Evolutionary conservation across 1,140 invertebrate species (phyloP), one percentile per base, ranked within the genome.

Genomic region (Bombus terrestris): DNA sequence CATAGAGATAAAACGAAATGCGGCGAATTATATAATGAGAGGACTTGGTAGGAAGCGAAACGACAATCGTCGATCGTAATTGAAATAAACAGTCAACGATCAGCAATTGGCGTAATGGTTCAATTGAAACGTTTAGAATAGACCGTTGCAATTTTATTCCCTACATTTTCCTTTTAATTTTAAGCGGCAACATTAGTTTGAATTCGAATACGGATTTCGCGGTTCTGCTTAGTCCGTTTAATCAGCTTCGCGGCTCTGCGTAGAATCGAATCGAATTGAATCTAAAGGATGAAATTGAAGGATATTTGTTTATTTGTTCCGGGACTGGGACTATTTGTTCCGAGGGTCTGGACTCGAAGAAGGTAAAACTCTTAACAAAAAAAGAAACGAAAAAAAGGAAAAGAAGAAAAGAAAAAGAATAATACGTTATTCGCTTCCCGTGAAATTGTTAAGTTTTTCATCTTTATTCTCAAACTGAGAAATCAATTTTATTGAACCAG

Each of bases 201-300:
- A 37, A 22, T 22, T 22, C 12, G 62, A 64, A 15, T 18, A 53
- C 53, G 39, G 75, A 84, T 88, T 87, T 32, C 57, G 69, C 57
- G n/a, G 22, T 69, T 62, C 25, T n/a, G 32, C 6, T 28, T 41
- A 41, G 28, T 28, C 13, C 41, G 22, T 32, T 73, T 25, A n/a
- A 35, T n/a, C 2, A n/a, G 10, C n/a, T n/a, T 13, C 59, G n/a
- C 28, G 10, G 28, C 10, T 62, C 1, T 12, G 59, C 3, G 12
- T n/a, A 13, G 12, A n/a, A 62, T n/a, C 3, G 18, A 53, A 53
- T 53, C 2, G 47, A 18, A 53, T 22, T 22, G 18, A 53, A 22
- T 53, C 0, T 8, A 53, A 53, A 22, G 18, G 18, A 8, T 18
- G 47, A 22, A 8, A 62, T 62, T 13, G 25, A n/a, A n/a, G 59